Conservation (phyloP, 2,797 vertebrate species). For the Denticeps clupeoides region DNA sequence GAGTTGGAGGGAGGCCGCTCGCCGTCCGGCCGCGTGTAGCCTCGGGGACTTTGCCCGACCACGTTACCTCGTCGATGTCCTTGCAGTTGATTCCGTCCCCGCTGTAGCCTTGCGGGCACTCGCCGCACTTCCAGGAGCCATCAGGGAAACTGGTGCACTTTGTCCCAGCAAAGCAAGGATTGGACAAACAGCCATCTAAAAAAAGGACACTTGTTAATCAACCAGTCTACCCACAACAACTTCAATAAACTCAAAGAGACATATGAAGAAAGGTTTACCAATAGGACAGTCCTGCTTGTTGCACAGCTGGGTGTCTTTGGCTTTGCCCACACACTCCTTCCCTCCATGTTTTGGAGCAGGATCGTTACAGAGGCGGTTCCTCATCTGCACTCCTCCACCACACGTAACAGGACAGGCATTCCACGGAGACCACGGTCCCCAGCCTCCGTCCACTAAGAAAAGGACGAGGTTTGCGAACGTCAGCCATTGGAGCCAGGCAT, state of each 20-base stretch:
- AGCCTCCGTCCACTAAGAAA: conserved; percentile 91
- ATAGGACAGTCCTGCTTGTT: conserved; percentile 86
- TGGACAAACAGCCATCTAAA: conserved; percentile 91
- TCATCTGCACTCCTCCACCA: conserved; percentile 80
- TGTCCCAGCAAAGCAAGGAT: conserved; percentile 81
- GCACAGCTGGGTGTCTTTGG: conserved; percentile 69
- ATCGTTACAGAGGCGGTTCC: conserved; percentile 82
- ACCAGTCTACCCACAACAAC: too few species aligned
- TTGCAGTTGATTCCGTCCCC: conserved; percentile 80
- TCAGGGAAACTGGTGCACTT: conserved; percentile 82
- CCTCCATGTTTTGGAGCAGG: conserved; percentile 81
- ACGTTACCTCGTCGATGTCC: conserved; percentile 80
- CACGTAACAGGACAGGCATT: conserved; percentile 86
- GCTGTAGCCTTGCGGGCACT: conserved; percentile 78
- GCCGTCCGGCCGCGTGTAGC: too few species aligned
- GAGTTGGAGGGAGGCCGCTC: background rate
- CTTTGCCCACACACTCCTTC: conserved; percentile 82
- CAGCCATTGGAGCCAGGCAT: background rate
- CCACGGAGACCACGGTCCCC: conserved; percentile 97
- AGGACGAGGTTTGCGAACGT: too few species aligned
- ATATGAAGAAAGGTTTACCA: conserved; percentile 65
- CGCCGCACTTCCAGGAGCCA: conserved; percentile 86
- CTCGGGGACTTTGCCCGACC: background rate
- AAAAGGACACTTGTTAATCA: background rate
- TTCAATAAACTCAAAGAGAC: too few species aligned